Evolutionary conservation across 64 coral and sea anemone species (phyloP).

Genomic region (Actinia equina): DNA sequence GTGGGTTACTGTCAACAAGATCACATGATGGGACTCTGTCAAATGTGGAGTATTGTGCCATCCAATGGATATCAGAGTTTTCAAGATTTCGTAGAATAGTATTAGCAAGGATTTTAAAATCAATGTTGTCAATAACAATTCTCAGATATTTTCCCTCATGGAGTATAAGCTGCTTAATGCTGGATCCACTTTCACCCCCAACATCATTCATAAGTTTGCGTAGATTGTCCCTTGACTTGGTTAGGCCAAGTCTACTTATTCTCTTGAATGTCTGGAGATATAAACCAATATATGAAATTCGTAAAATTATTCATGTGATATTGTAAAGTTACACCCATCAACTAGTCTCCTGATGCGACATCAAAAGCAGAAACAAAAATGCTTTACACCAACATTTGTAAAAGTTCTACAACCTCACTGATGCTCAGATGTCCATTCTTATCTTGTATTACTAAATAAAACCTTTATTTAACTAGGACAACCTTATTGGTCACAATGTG

Average conservation of each 20-base stretch:
- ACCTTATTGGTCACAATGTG: no score
- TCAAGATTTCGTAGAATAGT: slow-evolving; percentile 41
- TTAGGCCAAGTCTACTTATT: slow-evolving; percentile 22
- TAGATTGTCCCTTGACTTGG: slow-evolving; percentile 49
- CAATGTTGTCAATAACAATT: slow-evolving; percentile 60
- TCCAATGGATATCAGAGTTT: slow-evolving; percentile 69
- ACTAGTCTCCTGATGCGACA: not conserved
- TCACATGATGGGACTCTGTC: slow-evolving; percentile 45
- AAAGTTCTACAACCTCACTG: no score
- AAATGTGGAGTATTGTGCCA: slow-evolving; percentile 53
- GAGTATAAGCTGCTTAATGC: slow-evolving; percentile 1
- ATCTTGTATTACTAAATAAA: no score
- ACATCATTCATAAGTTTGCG: slow-evolving; percentile 48
- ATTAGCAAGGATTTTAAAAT: slow-evolving; percentile 57
- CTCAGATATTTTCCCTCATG: not conserved
- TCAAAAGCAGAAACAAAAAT: no score
- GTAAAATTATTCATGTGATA: no score
- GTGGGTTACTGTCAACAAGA: slow-evolving; percentile 31
- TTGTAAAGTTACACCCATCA: no score
- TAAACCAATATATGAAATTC: not conserved
- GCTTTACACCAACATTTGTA: no score
- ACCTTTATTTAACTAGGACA: no score
- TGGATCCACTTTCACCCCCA: slow-evolving; percentile 25
- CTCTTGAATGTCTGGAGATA: slow-evolving; percentile 47
- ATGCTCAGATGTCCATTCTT: no score